A percentile compares a stretch with the other conserved stretches of the same genome.
phyloP scores from a whole-genome alignment of 2,797 vertebrate genomes.

The Crocidura indochinensis region DNA sequence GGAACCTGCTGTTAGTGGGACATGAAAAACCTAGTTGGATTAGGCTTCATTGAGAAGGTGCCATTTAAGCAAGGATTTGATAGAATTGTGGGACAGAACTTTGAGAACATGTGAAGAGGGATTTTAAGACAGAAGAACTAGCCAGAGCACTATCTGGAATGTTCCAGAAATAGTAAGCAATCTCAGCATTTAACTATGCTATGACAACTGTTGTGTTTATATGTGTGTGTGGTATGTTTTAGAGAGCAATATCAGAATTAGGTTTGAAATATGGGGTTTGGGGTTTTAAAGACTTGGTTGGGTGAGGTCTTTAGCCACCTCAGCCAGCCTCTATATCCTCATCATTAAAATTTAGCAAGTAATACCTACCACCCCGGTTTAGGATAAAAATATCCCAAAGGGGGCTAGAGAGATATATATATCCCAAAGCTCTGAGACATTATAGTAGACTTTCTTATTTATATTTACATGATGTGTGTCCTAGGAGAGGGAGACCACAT shows the following conservation, averaged over 20 bases:
- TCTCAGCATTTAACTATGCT: background rate
- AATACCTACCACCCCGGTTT: background rate
- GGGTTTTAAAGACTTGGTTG: conserved; percentile 7
- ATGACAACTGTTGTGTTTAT: background rate
- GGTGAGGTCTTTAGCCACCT: background rate
- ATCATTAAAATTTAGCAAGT: background rate
- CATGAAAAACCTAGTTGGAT: background rate
- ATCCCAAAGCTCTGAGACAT: background rate
- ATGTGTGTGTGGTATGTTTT: background rate
- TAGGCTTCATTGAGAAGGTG: background rate
- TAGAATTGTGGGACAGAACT: background rate
- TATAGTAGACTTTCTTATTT: background rate
- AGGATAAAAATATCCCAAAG: background rate
- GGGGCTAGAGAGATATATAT: background rate
- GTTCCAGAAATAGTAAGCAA: conserved; percentile 13
- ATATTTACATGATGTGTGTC: background rate
- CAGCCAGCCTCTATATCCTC: background rate
- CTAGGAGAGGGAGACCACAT: background rate
- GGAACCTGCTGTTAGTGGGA: background rate
- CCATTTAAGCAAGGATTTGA: conserved; percentile 15
- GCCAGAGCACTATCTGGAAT: background rate
- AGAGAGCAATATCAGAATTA: background rate
- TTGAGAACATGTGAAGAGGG: background rate
- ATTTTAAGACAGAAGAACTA: background rate
- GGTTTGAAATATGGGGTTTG: background rate